These are phyloP conservation scores for Porites rus DNA, from an alignment of 92 coral and sea anemone species.

Conservation along the genomic window DNA sequence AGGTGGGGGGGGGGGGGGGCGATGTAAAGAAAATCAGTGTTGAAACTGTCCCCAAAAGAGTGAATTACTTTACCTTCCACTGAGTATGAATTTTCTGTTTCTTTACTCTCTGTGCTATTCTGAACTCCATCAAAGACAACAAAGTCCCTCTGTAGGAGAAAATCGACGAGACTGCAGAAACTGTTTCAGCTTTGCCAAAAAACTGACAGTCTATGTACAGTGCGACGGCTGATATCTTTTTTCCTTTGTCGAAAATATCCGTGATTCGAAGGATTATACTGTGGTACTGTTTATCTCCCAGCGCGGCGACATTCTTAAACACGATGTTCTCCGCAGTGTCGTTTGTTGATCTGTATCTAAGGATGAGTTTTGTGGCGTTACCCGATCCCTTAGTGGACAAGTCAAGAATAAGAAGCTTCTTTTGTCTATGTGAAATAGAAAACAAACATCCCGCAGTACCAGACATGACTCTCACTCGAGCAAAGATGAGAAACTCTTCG, in stretches of 20 bases:
- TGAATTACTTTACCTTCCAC: conserved; percentile 67
- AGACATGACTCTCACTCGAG: conserved; percentile 25
- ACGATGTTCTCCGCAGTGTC: conserved; percentile 54
- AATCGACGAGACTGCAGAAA: conserved; percentile 70
- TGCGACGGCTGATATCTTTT: conserved; percentile 70
- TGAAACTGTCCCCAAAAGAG: too few relatives aligned
- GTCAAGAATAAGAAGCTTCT: conserved; percentile 65
- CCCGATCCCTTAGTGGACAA: conserved; percentile 47
- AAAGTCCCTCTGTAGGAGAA: conserved; percentile 87
- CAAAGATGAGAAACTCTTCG: conserved; percentile 57
- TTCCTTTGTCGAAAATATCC: conserved; percentile 63
- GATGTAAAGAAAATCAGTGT: too few relatives aligned
- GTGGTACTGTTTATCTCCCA: conserved; percentile 64
- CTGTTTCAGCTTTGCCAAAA: conserved; percentile 57
- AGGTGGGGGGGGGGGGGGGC: too few relatives aligned
- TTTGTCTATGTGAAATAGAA: conserved; percentile 68
- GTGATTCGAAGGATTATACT: conserved; percentile 55
- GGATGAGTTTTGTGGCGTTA: conserved; percentile 43
- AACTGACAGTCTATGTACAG: conserved; percentile 85
- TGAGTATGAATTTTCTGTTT: conserved; percentile 40
- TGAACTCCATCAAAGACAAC: conserved; percentile 82
- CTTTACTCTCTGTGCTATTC: conserved; percentile 81
- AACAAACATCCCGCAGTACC: conserved; percentile 59
- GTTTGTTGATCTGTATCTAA: conserved; percentile 72
- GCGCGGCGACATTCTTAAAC: conserved; percentile 50